Base-by-base conservation (phyloP, 2,797 vertebrate species). In the Coluber constrictor region DNA sequence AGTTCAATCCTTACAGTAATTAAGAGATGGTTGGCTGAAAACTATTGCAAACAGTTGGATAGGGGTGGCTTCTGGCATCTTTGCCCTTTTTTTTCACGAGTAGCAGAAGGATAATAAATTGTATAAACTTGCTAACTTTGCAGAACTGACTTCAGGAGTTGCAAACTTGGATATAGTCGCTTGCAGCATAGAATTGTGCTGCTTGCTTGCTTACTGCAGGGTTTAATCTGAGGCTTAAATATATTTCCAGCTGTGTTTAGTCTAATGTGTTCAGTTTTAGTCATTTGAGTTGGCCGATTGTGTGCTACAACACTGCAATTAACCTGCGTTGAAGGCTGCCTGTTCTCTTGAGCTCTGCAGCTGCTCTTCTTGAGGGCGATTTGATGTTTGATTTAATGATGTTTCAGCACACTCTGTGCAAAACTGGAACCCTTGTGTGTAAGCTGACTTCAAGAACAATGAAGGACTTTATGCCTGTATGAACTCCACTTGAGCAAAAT, bases 391-490 rank as follows among this genome's bases (percentile, higher is more conserved):
- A 51, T 51, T 51, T 70, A 87, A 87, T 2, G 18, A 54, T 32
- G 61, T 83, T 32, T 83, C 90, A 93, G 79, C 70, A 89, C 56
- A 89, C 32, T 43, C 60, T 51, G 63, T 51, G 59, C 90, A 88
- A 92, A 63, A 57, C 13, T 87, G 92, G 83, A 93, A 86, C 55
- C 51, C 12, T 86, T 91, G 43, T 32, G 37, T 56, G 54, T 61
- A 32, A 61, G 12, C 83, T 87, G 66, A 32, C 55, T 91, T 47
- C 25, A 51, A 37, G 79, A 86, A 92, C 90, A 93, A 88, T 87
- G 92, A 63, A 90, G 23, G 55, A 32, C 79, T 87, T 89, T 91
- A 88, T 94, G 91, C 16, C 12, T 88, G 86, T n/a, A 57, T 59
- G 18, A 88, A 89, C 61, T 86, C 54, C 61, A 15, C 56, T 32